A percentile compares a stretch with the other conserved stretches of the same genome.
phyloP scores from a whole-genome alignment of 1,140 invertebrate genomes.

The Drosophila sturtevanti region DNA sequence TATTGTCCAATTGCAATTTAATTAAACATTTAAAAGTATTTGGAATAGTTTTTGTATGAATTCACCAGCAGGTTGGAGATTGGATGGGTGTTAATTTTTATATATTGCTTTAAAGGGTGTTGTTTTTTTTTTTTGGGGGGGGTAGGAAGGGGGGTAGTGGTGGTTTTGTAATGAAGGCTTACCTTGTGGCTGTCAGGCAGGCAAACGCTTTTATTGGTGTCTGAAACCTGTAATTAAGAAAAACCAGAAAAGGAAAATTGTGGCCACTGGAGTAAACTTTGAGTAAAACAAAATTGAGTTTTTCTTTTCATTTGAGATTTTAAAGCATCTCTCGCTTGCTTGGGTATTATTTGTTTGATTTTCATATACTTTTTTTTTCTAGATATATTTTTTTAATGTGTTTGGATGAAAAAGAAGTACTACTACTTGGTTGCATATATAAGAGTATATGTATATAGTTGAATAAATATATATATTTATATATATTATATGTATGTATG shows the following conservation, averaged over 20 bases:
- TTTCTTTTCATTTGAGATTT: slow-evolving; percentile 51
- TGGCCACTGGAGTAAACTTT: slow-evolving; percentile 70
- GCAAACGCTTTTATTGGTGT: slow-evolving; percentile 83
- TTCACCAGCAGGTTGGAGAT: background rate
- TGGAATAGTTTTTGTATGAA: background rate
- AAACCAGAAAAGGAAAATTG: slow-evolving; percentile 81
- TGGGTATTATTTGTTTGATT: slow-evolving; percentile 33
- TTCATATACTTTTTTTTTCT: background rate
- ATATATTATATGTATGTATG: slow-evolving; percentile 11
- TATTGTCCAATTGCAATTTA: slow-evolving; percentile 24
- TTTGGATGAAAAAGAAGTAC: slow-evolving; percentile 1
- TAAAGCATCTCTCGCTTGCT: slow-evolving; percentile 19
- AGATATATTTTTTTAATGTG: background rate
- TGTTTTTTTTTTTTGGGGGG: too few relatives aligned
- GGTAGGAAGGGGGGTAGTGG: slow-evolving; percentile 51
- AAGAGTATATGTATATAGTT: slow-evolving; percentile 15
- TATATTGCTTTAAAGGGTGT: slow-evolving; percentile 26
- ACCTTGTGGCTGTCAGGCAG: slow-evolving; percentile 83
- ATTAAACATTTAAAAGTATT: slow-evolving; percentile 15
- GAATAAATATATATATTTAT: slow-evolving; percentile 32
- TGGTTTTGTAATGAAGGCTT: slow-evolving; percentile 54
- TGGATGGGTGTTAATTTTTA: slow-evolving; percentile 15
- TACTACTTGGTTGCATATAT: slow-evolving; percentile 36
- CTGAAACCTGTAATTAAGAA: slow-evolving; percentile 82
- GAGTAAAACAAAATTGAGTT: slow-evolving; percentile 22